Conservation (phyloP, 2,888 invertebrate genomes). For the Anthoptus insignis region DNA sequence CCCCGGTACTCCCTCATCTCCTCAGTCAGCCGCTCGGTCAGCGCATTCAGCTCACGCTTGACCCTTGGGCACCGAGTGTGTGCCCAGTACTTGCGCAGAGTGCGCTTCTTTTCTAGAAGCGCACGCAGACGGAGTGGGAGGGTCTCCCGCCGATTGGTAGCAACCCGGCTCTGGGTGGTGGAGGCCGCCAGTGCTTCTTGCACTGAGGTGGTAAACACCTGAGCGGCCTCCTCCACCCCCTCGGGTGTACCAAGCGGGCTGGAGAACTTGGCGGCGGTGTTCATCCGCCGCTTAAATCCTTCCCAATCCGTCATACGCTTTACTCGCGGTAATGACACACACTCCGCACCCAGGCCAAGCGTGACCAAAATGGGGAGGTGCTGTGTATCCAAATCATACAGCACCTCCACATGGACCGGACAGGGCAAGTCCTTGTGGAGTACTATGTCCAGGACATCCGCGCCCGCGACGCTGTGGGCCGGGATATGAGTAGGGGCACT, state of each 20-base stretch:
- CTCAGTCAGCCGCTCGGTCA: not conserved
- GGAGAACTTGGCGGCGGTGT: too few relatives aligned
- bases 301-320: too few relatives aligned
- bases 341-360: slow-evolving; percentile 5
- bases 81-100: not conserved
- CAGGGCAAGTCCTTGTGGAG: not conserved
- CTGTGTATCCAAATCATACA: not conserved
- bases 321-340: too few relatives aligned
- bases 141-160: too few relatives aligned
- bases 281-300: too few relatives aligned
- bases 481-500: too few relatives aligned
- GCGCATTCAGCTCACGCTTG: slow-evolving; percentile 1
- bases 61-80: not conserved
- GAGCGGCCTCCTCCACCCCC: not conserved
- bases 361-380: slow-evolving; percentile 1
- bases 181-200: not conserved
- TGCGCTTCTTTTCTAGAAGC: not conserved
- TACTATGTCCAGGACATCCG: slow-evolving; percentile 12
- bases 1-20: slow-evolving; percentile 8
- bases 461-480: too few relatives aligned
- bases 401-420: slow-evolving; percentile 16
- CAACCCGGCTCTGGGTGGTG: too few relatives aligned
- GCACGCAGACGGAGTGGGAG: not conserved
- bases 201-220: not conserved
- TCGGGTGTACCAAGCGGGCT: not conserved